Conservation (phyloP, 2,113 vertebrate genomes). For the Mobula birostris region DNA sequence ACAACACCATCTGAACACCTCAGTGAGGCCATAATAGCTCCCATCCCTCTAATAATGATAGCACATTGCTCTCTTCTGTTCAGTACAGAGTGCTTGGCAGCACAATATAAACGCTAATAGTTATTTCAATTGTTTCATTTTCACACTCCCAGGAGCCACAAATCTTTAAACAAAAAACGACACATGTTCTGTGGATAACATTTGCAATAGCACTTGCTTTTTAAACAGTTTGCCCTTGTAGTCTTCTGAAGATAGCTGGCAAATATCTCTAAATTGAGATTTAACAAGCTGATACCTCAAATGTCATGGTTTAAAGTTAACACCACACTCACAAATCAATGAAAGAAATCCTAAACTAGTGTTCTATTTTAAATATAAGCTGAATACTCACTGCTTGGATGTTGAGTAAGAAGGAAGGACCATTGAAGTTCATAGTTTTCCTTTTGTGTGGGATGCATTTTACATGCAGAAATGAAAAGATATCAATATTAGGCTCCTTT, state of each 20-base stretch:
- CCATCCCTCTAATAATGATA: neutral
- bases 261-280: neutral
- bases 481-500: neutral
- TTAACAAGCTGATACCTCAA: neutral
- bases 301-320: neutral
- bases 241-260: neutral
- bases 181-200: neutral
- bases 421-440: neutral
- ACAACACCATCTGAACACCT: neutral
- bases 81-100: neutral
- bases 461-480: neutral
- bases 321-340: neutral
- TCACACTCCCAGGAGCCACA: neutral
- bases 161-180: conserved; percentile 5
- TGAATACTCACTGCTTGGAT: neutral
- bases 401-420: neutral
- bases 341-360: neutral
- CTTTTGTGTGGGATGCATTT: neutral
- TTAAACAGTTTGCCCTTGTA: neutral
- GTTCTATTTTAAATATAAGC: neutral
- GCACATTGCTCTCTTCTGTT: conserved; percentile 26
- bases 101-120: conserved; percentile 19
- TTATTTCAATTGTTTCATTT: conserved; percentile 28
- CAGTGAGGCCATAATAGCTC: conserved; percentile 25
- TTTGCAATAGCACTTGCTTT: neutral